Evolutionary conservation across 1,140 invertebrate species (phyloP).

Genomic region (Heliothis virescens): DNA sequence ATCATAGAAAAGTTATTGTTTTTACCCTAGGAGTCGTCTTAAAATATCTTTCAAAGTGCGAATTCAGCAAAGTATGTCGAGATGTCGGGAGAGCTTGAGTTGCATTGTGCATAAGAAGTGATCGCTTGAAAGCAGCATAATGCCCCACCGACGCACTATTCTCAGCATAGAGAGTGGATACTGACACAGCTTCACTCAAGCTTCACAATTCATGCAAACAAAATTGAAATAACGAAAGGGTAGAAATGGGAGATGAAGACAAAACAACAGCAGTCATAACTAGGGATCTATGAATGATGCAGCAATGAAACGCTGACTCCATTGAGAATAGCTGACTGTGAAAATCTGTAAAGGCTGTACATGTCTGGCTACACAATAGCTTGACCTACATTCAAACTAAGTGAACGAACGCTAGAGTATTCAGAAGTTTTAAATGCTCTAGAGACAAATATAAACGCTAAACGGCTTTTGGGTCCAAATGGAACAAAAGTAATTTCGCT

Average conservation of each 20-base stretch:
- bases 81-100: neutral
- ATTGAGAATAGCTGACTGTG: conserved; percentile 54
- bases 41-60: neutral
- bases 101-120: neutral
- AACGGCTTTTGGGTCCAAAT: neutral
- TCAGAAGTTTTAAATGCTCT: conserved; percentile 34
- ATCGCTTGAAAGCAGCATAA: conserved; percentile 4
- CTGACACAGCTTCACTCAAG: neutral
- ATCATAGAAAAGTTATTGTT: too few relatives aligned
- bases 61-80: neutral
- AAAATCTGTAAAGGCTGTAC: conserved; percentile 49
- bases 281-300: conserved; percentile 15
- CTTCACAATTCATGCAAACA: neutral
- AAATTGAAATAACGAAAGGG: conserved; percentile 30
- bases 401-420: conserved; percentile 44
- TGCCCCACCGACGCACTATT: conserved; percentile 2
- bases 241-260: conserved; percentile 19
- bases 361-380: conserved; percentile 42
- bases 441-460: conserved; percentile 38
- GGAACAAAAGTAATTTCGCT: conserved; percentile 1
- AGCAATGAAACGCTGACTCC: conserved; percentile 34
- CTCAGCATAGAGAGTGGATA: neutral
- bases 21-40: neutral
- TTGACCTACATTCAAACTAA: conserved; percentile 54
- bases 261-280: conserved; percentile 36